A percentile compares a stretch with the other conserved stretches of the same genome.
Evolutionary conservation across 2,888 invertebrate genomes (phyloP).

Genomic region (Heliconius cydno): DNA sequence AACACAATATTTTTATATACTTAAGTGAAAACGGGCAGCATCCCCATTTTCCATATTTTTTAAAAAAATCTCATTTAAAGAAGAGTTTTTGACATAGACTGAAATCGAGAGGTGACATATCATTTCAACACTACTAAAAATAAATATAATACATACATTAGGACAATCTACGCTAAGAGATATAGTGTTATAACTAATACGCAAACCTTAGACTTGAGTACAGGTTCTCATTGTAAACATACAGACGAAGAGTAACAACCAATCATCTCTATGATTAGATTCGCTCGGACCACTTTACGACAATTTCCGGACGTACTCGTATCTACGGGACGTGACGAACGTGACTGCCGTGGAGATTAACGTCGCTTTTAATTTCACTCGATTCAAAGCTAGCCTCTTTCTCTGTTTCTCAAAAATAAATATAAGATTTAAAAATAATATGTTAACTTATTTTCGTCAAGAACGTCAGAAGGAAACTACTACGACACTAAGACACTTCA

Average conservation of each 20-base stretch:
- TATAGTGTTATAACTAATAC: neutral
- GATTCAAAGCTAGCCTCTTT: neutral
- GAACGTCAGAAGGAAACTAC: neutral
- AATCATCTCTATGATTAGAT: conserved; percentile 41
- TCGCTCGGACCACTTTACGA: conserved; percentile 29
- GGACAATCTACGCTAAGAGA: neutral
- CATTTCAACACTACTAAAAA: too few relatives aligned
- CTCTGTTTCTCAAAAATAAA: neutral
- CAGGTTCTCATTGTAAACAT: neutral
- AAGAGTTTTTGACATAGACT: neutral
- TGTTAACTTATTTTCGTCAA: neutral
- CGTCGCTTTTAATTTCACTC: conserved; percentile 10
- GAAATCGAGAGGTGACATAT: neutral
- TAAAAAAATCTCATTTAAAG: too few relatives aligned
- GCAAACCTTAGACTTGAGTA: neutral
- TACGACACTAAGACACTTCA: neutral
- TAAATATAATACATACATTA: neutral
- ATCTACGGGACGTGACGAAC: conserved; percentile 15
- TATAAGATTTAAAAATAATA: neutral
- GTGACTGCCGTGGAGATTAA: conserved; percentile 19
- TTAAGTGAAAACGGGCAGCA: neutral
- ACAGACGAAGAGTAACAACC: conserved; percentile 19
- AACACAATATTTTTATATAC: neutral
- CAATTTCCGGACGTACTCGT: conserved; percentile 30
- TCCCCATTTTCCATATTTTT: neutral